Percentiles rank a stretch among this genome's conserved stretches.
These are phyloP conservation scores for Megalurothrips usitatus DNA, from an alignment of 2,888 invertebrate genomes.

Conservation along the genomic window DNA sequence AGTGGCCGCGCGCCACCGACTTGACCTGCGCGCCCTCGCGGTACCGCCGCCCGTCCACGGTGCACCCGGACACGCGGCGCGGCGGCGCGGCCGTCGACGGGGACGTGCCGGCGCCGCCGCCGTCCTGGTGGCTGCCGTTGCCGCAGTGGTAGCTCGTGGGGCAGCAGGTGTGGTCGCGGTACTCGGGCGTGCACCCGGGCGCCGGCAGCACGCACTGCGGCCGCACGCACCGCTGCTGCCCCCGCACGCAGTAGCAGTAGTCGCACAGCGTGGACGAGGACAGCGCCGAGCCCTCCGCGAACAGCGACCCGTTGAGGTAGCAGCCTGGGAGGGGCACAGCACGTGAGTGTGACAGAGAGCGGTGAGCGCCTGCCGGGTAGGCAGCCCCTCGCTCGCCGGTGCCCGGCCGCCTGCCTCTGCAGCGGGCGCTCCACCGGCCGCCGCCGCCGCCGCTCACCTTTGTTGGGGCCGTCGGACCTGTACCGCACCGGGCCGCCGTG, in stretches of 20 bases:
- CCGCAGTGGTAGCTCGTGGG: slow-evolving; percentile 74
- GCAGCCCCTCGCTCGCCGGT: not conserved
- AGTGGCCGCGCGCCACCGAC: slow-evolving; percentile 55
- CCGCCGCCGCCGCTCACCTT: not conserved
- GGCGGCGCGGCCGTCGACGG: slow-evolving; percentile 28
- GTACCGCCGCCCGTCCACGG: slow-evolving; percentile 56
- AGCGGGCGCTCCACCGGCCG: no score
- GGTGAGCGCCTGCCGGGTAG: not conserved
- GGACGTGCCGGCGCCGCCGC: slow-evolving; percentile 41
- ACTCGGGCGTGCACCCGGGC: slow-evolving; percentile 63
- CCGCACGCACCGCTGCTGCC: slow-evolving; percentile 68
- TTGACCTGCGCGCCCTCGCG: slow-evolving; percentile 68
- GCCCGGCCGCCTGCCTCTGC: not conserved
- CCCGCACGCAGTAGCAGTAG: slow-evolving; percentile 78
- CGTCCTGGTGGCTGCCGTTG: slow-evolving; percentile 39
- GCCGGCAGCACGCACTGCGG: slow-evolving; percentile 74
- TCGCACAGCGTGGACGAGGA: slow-evolving; percentile 72
- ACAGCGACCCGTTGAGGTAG: slow-evolving; percentile 64
- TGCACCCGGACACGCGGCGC: slow-evolving; percentile 55
- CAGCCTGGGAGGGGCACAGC: slow-evolving; percentile 53
- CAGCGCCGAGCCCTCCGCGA: slow-evolving; percentile 79
- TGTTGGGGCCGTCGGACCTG: not conserved
- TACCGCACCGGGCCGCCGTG: not conserved
- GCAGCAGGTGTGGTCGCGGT: slow-evolving; percentile 66
- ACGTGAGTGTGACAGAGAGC: not conserved